Evolutionary conservation across 2,113 vertebrate genomes (phyloP), one percentile per base, ranked within the genome.

Genomic region (Petromus typicus): DNA sequence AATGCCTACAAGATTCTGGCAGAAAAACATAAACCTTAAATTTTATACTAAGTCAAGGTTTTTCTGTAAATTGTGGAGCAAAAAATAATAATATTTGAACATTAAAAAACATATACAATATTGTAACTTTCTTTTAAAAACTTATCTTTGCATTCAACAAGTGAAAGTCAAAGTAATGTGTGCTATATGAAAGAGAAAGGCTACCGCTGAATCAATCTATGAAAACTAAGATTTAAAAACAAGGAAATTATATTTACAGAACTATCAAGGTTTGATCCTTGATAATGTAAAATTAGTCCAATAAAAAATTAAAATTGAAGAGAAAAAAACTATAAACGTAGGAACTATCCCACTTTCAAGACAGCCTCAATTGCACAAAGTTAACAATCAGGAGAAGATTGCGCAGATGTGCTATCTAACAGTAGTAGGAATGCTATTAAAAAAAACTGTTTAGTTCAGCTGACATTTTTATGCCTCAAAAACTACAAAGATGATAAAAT

Each of bases 361-460:
- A 27, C 45, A 37, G 27, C 13, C 89, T n/a, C 85, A 71, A 87
- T 27, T 84, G 2, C 34, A 66, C 27, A 27, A 63, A 91, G 25
- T 84, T 88, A 76, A 73, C 75, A 91, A 85, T 69, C 9, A 87
- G 89, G 25, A 69, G 80, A 63, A 25, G 2, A 25, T 51, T 94
- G 76, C 57, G 83, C 48, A 37, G 63, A 71, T 51, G 8, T 18
- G 54, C 54, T 75, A 76, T 51, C 40, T 85, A 75, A 95, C 16
- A n/a, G 27, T 82, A 94, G 59, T 71, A 81, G 78, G 25, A 94
- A 94, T 91, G 67, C 11, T 48, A 34, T n/a, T 37, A 17, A 56
- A 85, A 84, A 16, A 81, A 69, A 61, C 45, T 40, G 11, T 7
- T 66, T 73, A 90, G 8, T 59, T 92, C 7, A 86, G 45, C 37